These are phyloP conservation scores for Orchesellides sinensis DNA, from an alignment of 2,888 invertebrate species.

Conservation along the genomic window DNA sequence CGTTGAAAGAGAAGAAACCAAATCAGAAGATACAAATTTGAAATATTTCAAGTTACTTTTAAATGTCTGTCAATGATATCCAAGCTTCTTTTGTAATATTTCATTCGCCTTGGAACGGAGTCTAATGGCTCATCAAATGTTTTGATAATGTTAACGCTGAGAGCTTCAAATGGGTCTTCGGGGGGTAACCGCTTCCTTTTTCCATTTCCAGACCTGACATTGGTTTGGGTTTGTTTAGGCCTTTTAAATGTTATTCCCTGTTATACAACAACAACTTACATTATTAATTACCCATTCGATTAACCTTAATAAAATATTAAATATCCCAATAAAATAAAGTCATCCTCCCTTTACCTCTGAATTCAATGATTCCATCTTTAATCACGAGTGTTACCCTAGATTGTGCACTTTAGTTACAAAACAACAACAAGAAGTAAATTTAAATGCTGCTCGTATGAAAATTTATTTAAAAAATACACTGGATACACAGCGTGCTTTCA, in stretches of 20 bases:
- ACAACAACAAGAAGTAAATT: no score
- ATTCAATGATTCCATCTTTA: constrained; percentile 31
- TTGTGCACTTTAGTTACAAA: no score
- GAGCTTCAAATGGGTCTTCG: background rate
- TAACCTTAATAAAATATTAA: background rate
- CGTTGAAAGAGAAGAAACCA: background rate
- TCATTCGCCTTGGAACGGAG: constrained; percentile 29
- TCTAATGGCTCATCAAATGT: constrained; percentile 44
- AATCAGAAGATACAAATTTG: background rate
- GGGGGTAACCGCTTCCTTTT: background rate
- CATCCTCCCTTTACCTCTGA: constrained; percentile 41
- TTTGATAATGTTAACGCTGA: constrained; percentile 6
- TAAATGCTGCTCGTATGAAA: background rate
- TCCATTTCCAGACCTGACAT: background rate
- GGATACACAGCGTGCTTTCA: no score
- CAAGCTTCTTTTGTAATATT: constrained; percentile 12
- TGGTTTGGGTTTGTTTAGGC: constrained; percentile 1
- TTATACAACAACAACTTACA: background rate
- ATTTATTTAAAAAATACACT: no score
- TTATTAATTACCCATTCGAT: background rate
- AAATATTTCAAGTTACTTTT: no score
- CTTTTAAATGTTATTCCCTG: constrained; percentile 43
- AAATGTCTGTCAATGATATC: background rate
- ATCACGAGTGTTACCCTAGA: no score
- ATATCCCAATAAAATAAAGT: background rate